Evolutionary conservation across 1,140 invertebrate genomes (phyloP).

Genomic region (Cyrtorhinus lividipennis): DNA sequence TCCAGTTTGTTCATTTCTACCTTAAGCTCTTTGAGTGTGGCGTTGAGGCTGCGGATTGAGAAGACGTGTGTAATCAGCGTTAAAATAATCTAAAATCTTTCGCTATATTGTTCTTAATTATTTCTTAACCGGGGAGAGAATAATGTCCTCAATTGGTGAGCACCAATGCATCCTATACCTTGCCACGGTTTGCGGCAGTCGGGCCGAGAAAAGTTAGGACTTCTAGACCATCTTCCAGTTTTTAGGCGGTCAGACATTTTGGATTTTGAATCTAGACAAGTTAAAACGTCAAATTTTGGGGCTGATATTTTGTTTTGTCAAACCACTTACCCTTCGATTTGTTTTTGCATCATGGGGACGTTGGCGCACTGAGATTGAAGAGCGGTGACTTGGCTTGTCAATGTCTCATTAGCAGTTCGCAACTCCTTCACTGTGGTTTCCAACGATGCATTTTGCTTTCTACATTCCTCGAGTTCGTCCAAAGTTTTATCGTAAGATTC

Average conservation of each 20-base stretch:
- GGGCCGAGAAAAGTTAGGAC: no score
- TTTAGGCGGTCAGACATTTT: no score
- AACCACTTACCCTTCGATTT: slow-evolving; percentile 14
- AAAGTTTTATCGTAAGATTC: slow-evolving; percentile 19
- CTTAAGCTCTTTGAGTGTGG: slow-evolving; percentile 16
- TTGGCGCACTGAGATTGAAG: slow-evolving; percentile 16
- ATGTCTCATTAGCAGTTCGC: slow-evolving; percentile 10
- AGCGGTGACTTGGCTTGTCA: slow-evolving; percentile 18
- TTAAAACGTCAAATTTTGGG: no score
- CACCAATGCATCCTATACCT: no score
- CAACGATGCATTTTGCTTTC: slow-evolving; percentile 16
- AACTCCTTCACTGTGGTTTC: slow-evolving; percentile 14
- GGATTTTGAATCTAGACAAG: no score
- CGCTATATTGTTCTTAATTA: neutral
- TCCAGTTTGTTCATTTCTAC: slow-evolving; percentile 14
- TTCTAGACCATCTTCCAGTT: no score
- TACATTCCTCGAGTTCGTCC: slow-evolving; percentile 20
- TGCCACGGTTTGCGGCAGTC: no score
- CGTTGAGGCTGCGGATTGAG: slow-evolving; percentile 15
- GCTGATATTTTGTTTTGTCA: neutral
- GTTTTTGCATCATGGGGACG: slow-evolving; percentile 20
- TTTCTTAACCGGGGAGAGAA: neutral
- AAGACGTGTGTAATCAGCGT: slow-evolving; percentile 1
- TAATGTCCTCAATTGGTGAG: no score
- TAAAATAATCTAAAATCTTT: neutral